Conservation (phyloP, 2,888 invertebrate species). For the Danaus chrysippus region DNA sequence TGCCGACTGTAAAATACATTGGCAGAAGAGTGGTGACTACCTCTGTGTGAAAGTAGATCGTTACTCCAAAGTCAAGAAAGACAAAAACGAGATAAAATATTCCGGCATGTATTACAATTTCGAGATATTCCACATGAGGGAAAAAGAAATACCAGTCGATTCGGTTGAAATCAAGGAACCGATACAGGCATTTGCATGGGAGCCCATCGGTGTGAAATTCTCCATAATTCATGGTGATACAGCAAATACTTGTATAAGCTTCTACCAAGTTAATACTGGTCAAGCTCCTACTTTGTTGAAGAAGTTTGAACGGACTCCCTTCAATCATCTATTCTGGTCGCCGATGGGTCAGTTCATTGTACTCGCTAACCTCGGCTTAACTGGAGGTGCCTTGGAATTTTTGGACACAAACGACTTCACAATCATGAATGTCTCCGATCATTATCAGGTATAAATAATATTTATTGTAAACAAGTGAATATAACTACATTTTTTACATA, state of each 20-base stretch:
- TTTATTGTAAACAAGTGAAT: not conserved
- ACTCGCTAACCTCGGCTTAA: conserved; percentile 90
- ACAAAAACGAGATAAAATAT: conserved; percentile 95
- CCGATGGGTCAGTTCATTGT: conserved; percentile 97
- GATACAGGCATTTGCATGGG: conserved; percentile 98
- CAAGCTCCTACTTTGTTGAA: conserved; percentile 93
- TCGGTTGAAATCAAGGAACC: conserved; percentile 97
- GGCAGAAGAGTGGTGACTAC: conserved; percentile 99
- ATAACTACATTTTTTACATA: not conserved
- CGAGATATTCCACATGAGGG: conserved; percentile 99
- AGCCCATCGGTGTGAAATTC: conserved; percentile 97
- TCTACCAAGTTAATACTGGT: conserved; percentile 92
- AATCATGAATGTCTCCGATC: conserved; percentile 95
- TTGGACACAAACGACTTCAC: conserved; percentile 97
- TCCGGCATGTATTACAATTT: conserved; percentile 98
- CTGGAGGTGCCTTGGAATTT: conserved; percentile 95
- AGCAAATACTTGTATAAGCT: conserved; percentile 90
- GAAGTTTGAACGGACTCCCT: conserved; percentile 92
- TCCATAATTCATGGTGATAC: conserved; percentile 97
- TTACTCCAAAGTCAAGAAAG: conserved; percentile 94
- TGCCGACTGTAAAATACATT: conserved; percentile 98
- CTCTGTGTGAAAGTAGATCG: conserved; percentile 93
- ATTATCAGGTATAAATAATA: conserved; percentile 83
- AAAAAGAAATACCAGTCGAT: conserved; percentile 98
- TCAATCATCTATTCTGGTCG: conserved; percentile 97